Conservation (phyloP, 1,140 invertebrate genomes). For the Trypoxylus dichotomus region DNA sequence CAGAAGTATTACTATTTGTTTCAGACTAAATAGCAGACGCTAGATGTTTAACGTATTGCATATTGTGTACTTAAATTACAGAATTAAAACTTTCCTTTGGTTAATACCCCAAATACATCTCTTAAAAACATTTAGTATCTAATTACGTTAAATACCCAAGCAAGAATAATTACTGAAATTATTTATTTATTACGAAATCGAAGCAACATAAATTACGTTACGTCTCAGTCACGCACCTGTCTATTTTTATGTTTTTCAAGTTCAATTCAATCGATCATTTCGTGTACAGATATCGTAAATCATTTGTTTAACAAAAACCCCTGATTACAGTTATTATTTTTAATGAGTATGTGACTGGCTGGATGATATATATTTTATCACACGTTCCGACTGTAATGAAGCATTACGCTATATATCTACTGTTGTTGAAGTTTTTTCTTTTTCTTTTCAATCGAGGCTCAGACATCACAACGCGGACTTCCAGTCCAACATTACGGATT, state of each 20-base stretch:
- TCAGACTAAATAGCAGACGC: too few relatives aligned
- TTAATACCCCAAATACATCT: too few relatives aligned
- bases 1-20: too few relatives aligned
- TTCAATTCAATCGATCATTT: not conserved
- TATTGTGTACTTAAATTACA: too few relatives aligned
- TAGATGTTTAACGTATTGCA: too few relatives aligned
- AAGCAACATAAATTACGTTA: too few relatives aligned
- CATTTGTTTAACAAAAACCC: conserved; percentile 18
- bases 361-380: conserved; percentile 25
- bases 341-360: conserved; percentile 7
- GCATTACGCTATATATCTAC: not conserved
- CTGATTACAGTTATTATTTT: conserved; percentile 21
- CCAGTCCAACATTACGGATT: not conserved
- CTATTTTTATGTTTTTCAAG: not conserved
- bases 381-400: conserved; percentile 8
- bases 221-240: not conserved
- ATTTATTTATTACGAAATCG: too few relatives aligned
- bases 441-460: not conserved
- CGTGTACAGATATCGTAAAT: conserved; percentile 5
- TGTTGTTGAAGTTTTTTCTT: conserved; percentile 3
- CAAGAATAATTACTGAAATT: too few relatives aligned
- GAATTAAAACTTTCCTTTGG: not conserved
- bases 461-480: not conserved
- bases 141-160: too few relatives aligned
- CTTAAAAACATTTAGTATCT: too few relatives aligned